Conservation (phyloP, 1,140 invertebrate genomes). For the Nebria ingens region DNA sequence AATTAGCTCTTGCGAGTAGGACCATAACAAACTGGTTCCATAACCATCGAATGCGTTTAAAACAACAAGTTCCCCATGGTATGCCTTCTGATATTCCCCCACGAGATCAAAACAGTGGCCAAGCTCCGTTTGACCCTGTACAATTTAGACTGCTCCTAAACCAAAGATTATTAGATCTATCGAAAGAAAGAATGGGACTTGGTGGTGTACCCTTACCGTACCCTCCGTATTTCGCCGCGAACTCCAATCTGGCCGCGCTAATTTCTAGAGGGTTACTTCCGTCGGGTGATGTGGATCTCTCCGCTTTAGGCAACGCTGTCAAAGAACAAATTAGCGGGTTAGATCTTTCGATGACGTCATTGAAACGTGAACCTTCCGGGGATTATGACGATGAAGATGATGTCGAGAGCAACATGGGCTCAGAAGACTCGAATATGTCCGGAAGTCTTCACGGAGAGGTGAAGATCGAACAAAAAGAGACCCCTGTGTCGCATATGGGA, state of each 20-base stretch:
- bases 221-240: conserved; percentile 62
- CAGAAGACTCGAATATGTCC: conserved; percentile 56
- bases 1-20: conserved; percentile 83
- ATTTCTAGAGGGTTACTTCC: conserved; percentile 51
- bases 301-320: conserved; percentile 45
- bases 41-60: conserved; percentile 96
- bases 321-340: conserved; percentile 69
- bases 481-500: conserved; percentile 35
- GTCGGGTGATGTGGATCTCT: conserved; percentile 40
- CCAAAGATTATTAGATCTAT: conserved; percentile 75
- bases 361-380: conserved; percentile 63
- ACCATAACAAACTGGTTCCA: conserved; percentile 99
- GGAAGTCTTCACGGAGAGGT: conserved; percentile 34
- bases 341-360: conserved; percentile 65
- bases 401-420: conserved; percentile 63
- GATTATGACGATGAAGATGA: conserved; percentile 63
- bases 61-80: conserved; percentile 74
- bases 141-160: conserved; percentile 80
- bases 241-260: conserved; percentile 59
- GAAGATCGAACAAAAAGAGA: conserved; percentile 46
- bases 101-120: conserved; percentile 47
- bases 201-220: conserved; percentile 61
- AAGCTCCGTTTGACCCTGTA: conserved; percentile 73
- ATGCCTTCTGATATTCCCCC: conserved; percentile 56
- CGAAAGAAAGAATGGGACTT: conserved; percentile 67